These are phyloP conservation scores for Aporophyla lueneburgensis DNA, from an alignment of 2,888 invertebrate species.

Conservation along the genomic window DNA sequence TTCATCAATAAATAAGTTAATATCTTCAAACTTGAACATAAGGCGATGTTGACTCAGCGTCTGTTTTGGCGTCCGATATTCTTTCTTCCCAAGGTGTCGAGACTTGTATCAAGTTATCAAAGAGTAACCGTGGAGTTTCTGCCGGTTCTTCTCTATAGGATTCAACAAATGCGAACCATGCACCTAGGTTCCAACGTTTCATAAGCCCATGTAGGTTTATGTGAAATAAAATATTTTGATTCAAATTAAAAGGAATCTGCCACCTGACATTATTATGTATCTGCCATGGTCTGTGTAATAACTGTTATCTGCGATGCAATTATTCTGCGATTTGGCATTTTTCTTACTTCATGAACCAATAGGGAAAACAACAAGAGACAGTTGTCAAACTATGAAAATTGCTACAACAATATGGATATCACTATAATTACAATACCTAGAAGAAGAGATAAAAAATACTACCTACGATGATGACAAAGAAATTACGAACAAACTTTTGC, in stretches of 20 bases:
- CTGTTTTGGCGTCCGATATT: not conserved
- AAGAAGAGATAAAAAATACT: too few relatives aligned
- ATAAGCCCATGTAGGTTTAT: too few relatives aligned
- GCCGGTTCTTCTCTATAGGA: too few relatives aligned
- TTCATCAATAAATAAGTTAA: not conserved
- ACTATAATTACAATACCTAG: too few relatives aligned
- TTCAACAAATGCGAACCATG: too few relatives aligned
- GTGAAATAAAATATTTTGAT: too few relatives aligned
- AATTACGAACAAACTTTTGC: not conserved
- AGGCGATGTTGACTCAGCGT: not conserved
- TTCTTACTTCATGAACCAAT: not conserved
- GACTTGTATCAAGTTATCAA: not conserved
- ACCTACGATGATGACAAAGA: not conserved
- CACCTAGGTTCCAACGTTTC: too few relatives aligned
- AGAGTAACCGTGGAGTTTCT: too few relatives aligned
- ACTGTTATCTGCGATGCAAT: not conserved
- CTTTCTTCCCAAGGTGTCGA: not conserved
- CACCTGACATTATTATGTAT: not conserved
- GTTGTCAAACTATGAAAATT: not conserved
- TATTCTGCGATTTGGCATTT: too few relatives aligned
- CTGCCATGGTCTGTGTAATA: not conserved
- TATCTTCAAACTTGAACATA: not conserved
- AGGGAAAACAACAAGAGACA: not conserved
- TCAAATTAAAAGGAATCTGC: not conserved
- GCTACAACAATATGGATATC: not conserved